Base-by-base conservation (phyloP, 2,888 invertebrate genomes). In the Archaeoteleia sp. region DNA sequence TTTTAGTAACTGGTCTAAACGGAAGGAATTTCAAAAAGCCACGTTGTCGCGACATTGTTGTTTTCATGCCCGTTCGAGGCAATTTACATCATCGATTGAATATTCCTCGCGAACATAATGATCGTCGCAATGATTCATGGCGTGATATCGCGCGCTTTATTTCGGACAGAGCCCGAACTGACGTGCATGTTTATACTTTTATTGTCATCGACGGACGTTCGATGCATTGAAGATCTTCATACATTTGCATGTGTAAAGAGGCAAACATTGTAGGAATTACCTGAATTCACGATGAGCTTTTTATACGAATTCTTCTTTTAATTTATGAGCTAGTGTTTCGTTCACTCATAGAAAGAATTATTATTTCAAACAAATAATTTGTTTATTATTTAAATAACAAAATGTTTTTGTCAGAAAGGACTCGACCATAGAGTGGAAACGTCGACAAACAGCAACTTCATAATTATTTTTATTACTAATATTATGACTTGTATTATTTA, bases 71-170 rank as follows among this genome's bases (percentile, higher is more conserved):
- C 46, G 32, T 46, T 9, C 60, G 20, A 42, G 42, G 54, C 58
- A 17, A 60, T 65, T 69, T 51, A 51, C 57, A 61, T 54, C 53
- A 57, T 61, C 65, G 57, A 61, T 66, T 69, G 53, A 48, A 53
- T 57, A 66, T 63, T 67, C 60, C 25, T 53, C 13, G 37, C 15
- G 15, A 62, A 42, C 57, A 62, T 62, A 53, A 62, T 27, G 51
- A 58, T n/a, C n/a, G n/a, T n/a, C n/a, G n/a, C 20, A 25, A 39
- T 60, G 62, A 63, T 53, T 51, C 60, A 49, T 32, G 25, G 32
- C 45, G 49, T 51, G 55, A 39, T 20, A 17, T 27, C n/a, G n/a
- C n/a, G n/a, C n/a, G n/a, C 48, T 45, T 37, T 45, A 58, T 63
- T 67, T 46, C 43, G 46, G 49, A 37, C 23, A 58, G 15, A 30